A percentile compares a stretch with the other conserved stretches of the same genome.
Conservation (phyloP, 2,888 invertebrate genomes). For the Erebia aethiops region DNA sequence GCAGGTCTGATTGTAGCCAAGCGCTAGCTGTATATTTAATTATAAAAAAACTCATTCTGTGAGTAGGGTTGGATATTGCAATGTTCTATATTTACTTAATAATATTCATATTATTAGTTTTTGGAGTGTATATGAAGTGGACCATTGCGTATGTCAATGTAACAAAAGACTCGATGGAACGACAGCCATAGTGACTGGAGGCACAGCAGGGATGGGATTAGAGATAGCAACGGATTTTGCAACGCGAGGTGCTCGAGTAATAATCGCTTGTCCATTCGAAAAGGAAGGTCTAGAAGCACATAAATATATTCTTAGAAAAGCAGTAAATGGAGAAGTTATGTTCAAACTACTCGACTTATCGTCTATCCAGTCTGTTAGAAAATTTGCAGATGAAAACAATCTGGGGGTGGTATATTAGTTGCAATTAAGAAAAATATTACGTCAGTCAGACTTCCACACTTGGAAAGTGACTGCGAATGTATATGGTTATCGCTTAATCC, state of each 20-base stretch:
- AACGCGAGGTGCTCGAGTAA: conserved; percentile 58
- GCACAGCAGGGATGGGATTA: conserved; percentile 69
- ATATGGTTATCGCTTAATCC: too few species aligned
- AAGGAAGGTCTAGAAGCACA: conserved; percentile 55
- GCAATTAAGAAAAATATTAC: too few species aligned
- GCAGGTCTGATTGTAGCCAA: too few species aligned
- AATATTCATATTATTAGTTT: conserved; percentile 41
- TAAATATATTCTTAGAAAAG: conserved; percentile 84
- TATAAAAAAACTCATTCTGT: too few species aligned
- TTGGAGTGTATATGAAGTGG: conserved; percentile 60
- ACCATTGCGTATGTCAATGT: conserved; percentile 54
- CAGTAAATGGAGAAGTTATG: conserved; percentile 85
- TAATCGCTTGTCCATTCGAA: conserved; percentile 62
- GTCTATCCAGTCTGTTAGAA: conserved; percentile 71
- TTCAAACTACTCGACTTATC: conserved; percentile 88
- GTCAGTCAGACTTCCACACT: too few species aligned
- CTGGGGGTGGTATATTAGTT: too few species aligned
- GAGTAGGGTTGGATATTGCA: too few species aligned
- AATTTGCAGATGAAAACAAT: conserved; percentile 40
- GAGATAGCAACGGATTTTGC: conserved; percentile 63
- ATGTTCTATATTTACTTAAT: neutral
- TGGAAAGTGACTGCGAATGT: too few species aligned
- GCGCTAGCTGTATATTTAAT: too few species aligned
- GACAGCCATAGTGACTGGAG: conserved; percentile 69
- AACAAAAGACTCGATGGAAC: conserved; percentile 50